Evolutionary conservation across 2,113 vertebrate species (phyloP), one percentile per base, ranked within the genome.

Genomic region (Gnathonemus longibarbis): DNA sequence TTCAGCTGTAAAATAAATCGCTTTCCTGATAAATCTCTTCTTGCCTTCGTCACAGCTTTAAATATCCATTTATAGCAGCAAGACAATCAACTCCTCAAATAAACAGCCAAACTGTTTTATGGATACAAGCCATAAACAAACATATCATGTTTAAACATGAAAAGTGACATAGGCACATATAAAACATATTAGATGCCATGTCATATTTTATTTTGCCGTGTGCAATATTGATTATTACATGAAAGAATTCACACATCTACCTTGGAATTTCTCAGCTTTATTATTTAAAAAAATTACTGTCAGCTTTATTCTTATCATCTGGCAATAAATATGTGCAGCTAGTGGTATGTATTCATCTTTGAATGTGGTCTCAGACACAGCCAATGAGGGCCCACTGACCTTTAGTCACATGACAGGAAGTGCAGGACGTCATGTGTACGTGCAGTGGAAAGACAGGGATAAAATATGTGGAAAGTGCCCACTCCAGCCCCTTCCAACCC

Each of bases 351-450:
- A 46, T 45, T 84, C n/a, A 13, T 45, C 42, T 46, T 21, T 19
- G 19, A 46, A 46, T 83, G 39, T 19, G 8, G 83, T 46, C 80
- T 15, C 21, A 84, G 39, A 42, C 39, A 46, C 42, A 46, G 15
- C 45, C 42, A 84, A 42, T 80, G 74, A 84, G 83, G 83, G 42
- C 83, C 39, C 17, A 10, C 45, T 48, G 42, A 84, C 83, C 83
- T 48, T 48, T 84, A 49, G 49, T 52, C 84, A 52, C 84, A 87
- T 87, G 84, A 87, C 49, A 87, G 84, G 84, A 87, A 87, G 10
- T 19, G 85, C 48, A 19, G 17, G 48, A 56, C 3, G 45, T n/a
- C 39, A n/a, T 48, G 39, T 48, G 11, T 48, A 46, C 4, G 53
- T 19, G 31, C 2, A 21, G 62, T 7, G 35, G 19, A 2, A 17